These are phyloP conservation scores for Carduelis carduelis DNA, from an alignment of 2,797 vertebrate genomes.

Conservation along the genomic window DNA sequence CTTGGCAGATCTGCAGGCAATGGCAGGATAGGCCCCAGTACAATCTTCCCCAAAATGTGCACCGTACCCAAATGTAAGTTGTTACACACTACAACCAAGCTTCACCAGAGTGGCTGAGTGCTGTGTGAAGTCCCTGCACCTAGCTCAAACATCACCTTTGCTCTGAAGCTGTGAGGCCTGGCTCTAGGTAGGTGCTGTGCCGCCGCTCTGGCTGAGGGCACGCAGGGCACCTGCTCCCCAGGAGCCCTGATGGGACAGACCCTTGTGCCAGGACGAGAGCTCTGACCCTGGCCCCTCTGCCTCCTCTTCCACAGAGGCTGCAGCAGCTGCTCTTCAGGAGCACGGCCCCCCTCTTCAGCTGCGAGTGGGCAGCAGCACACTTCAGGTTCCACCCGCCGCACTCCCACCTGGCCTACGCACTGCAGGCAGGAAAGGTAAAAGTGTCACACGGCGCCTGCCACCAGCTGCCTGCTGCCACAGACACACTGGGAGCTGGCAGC, in stretches of 20 bases:
- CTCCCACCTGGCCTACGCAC: constrained; percentile 76
- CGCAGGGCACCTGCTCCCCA: accelerated
- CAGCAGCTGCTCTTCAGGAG: constrained; percentile 80
- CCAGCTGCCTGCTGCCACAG: accelerated
- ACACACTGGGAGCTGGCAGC: background rate
- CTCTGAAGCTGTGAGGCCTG: background rate
- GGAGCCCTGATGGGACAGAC: accelerated
- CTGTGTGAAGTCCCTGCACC: background rate
- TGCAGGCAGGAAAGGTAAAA: constrained; percentile 80
- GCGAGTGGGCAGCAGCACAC: constrained; percentile 77
- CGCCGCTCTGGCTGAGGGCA: background rate
- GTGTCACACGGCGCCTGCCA: accelerated
- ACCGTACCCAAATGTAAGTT: too few relatives aligned
- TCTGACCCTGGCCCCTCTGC: background rate
- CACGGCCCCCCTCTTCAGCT: constrained; percentile 67
- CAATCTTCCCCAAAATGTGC: background rate
- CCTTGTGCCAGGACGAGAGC: accelerated
- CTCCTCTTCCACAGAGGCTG: constrained; percentile 72
- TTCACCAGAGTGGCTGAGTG: background rate
- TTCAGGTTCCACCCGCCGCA: constrained; percentile 78
- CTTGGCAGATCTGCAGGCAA: accelerated
- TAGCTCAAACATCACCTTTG: background rate
- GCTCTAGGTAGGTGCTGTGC: accelerated
- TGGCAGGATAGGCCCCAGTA: too few relatives aligned
- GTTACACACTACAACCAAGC: too few relatives aligned